Percentiles rank a stretch among this genome's conserved stretches.
These are phyloP conservation scores for Pseudomyrmex gracilis DNA, from an alignment of 1,140 invertebrate genomes.

Conservation along the genomic window DNA sequence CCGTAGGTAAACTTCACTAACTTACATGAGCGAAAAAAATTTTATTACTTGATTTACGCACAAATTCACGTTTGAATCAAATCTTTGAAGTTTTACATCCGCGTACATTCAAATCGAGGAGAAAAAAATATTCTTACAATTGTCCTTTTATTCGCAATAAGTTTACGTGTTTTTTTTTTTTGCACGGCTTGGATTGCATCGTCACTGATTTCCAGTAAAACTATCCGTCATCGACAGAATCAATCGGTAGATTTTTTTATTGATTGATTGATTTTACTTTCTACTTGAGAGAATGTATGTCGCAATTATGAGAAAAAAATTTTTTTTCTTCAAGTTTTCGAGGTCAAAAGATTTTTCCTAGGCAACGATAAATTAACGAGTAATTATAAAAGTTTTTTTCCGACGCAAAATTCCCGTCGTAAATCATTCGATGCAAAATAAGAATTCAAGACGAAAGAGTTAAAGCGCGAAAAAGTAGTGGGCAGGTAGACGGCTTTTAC, in stretches of 20 bases:
- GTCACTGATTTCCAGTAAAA: too few species aligned
- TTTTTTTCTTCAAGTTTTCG: conserved; percentile 11
- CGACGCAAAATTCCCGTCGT: conserved; percentile 29
- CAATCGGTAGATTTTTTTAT: too few species aligned
- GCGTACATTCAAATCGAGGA: conserved; percentile 11
- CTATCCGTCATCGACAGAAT: too few species aligned
- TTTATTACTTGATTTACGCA: conserved; percentile 8
- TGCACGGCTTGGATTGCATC: neutral
- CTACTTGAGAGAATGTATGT: too few species aligned
- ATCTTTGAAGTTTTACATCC: conserved; percentile 2
- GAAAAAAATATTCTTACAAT: too few species aligned
- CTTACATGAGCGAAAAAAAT: conserved; percentile 13
- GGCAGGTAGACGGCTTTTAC: conserved; percentile 32
- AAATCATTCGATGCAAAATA: conserved; percentile 32
- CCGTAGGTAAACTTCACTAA: conserved; percentile 24
- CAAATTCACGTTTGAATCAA: neutral
- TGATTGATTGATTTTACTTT: too few species aligned
- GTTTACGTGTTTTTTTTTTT: neutral
- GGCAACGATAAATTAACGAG: conserved; percentile 25
- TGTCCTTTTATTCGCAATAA: too few species aligned
- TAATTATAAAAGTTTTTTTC: conserved; percentile 55
- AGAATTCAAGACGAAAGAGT: conserved; percentile 50
- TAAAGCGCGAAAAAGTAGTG: neutral
- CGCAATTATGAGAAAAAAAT: too few species aligned
- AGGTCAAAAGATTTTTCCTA: neutral